phyloP scores from a whole-genome alignment of 2,797 vertebrate species.

The Linurgus olivaceus region DNA sequence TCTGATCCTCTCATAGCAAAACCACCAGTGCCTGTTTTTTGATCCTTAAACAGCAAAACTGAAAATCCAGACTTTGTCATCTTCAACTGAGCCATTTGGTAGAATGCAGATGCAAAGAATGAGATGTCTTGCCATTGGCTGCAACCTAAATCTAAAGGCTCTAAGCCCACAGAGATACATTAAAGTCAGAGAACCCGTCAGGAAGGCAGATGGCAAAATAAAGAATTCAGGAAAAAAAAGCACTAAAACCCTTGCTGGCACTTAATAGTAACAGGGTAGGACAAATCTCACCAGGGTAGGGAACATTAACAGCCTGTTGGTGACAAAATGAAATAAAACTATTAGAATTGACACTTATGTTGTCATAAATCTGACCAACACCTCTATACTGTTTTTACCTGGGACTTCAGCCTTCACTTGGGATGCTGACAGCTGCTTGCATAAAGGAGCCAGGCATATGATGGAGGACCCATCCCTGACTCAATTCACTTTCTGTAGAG shows the following conservation, averaged over 20 bases:
- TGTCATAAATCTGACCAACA: neutral
- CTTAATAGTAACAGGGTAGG: conserved; percentile 8
- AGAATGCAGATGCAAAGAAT: conserved; percentile 16
- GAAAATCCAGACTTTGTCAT: conserved; percentile 33
- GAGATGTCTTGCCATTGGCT: neutral
- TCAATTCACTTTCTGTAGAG: neutral
- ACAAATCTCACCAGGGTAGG: conserved; percentile 16
- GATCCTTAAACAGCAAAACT: conserved; percentile 18
- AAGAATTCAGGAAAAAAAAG: neutral
- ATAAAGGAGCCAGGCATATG: neutral
- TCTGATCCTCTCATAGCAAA: conserved; percentile 18
- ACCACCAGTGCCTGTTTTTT: neutral
- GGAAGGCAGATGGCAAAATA: conserved; percentile 59
- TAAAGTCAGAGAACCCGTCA: neutral
- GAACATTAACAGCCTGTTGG: neutral
- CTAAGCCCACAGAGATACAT: conserved; percentile 38
- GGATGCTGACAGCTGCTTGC: neutral
- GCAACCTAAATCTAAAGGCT: conserved; percentile 29
- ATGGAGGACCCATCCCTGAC: neutral
- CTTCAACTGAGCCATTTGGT: neutral
- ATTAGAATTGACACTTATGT: neutral
- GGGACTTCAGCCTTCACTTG: neutral
- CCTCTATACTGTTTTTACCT: neutral
- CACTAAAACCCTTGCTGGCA: conserved; percentile 14
- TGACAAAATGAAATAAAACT: conserved; percentile 27